These are phyloP conservation scores for Papilio dardanus DNA, from an alignment of 1,140 invertebrate genomes.

Conservation along the genomic window DNA sequence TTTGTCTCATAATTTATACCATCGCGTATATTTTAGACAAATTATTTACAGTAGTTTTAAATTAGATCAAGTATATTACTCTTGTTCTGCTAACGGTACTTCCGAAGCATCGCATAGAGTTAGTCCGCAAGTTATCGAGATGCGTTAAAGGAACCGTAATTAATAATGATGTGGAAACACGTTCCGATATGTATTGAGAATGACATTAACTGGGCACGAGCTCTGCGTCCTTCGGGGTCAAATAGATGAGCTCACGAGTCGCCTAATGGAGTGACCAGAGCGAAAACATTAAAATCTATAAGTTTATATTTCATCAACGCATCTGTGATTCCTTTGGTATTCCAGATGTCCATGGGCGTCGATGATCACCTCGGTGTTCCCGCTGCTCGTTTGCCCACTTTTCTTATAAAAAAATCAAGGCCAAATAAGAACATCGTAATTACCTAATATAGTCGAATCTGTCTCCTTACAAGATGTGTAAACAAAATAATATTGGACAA, in stretches of 20 bases:
- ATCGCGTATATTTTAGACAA: no score
- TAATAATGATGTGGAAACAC: slow-evolving; percentile 45
- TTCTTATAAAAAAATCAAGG: no score
- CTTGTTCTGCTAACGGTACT: slow-evolving; percentile 45
- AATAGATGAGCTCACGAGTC: slow-evolving; percentile 23
- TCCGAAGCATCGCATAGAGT: slow-evolving; percentile 42
- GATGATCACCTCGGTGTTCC: no score
- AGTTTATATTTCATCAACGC: neutral
- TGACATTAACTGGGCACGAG: slow-evolving; percentile 30
- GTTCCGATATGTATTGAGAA: slow-evolving; percentile 23
- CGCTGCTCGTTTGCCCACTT: no score
- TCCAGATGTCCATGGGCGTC: no score
- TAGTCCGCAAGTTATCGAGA: slow-evolving; percentile 47
- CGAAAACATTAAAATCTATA: neutral
- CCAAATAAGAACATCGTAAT: neutral
- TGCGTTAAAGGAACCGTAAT: slow-evolving; percentile 44
- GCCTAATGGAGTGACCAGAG: neutral
- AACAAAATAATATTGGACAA: neutral
- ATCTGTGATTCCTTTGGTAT: no score
- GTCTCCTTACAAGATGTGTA: neutral
- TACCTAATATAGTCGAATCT: no score
- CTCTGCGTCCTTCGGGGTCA: slow-evolving; percentile 2
- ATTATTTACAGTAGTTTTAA: neutral
- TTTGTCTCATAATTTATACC: no score
- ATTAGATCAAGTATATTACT: neutral